Base-by-base conservation (phyloP, 2,888 invertebrate species). In the Diogma glabrata region DNA sequence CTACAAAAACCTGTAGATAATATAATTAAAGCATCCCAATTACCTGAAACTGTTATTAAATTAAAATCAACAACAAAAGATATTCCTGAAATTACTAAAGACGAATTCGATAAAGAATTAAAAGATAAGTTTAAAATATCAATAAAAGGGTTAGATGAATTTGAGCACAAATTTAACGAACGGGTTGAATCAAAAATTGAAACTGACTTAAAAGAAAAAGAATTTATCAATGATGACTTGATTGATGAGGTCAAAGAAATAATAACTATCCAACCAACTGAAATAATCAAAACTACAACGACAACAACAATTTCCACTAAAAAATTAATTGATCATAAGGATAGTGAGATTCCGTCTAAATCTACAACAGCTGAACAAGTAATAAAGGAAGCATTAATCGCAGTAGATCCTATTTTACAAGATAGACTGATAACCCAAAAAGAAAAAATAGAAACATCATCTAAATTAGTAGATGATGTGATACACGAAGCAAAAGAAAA, bases 1-100 rank as follows among this genome's bases (percentile, higher is more conserved):
- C 64, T 71, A 61, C 71, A 70, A 54, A 61, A 69, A 56, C 69
- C 71, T 20, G 64, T 65, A 20, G 70, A 70, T 52, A 70, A 71
- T 52, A 65, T 69, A 17, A 67, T 70, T 7, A 70, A 69, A 55
- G 64, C 67, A 12, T 57, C 65, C 1, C 58, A 64, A 16, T 63
- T 67, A 7, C 64, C 70, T 6, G 71, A 70, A 10, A 68, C 69
- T 53, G 61, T 70, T 3, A 63, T 67, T 9, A 70, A 70, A 59
- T 63, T 70, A 58, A 70, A 70, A 59, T 63, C 68, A 57, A 67
- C 65, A 8, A 67, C 67, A 60, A 60, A 67, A 54, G 69, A 70
- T 30, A 59, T 65, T 0, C 55, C 61, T 6, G 69, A 69, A 55
- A 57, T 71, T 1, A 67, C 62, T 50, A 70, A 68, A 53, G 61